Evolutionary conservation across 1,140 invertebrate species (phyloP), one percentile per base, ranked within the genome.

Genomic region (Rhagoletis pomonella): DNA sequence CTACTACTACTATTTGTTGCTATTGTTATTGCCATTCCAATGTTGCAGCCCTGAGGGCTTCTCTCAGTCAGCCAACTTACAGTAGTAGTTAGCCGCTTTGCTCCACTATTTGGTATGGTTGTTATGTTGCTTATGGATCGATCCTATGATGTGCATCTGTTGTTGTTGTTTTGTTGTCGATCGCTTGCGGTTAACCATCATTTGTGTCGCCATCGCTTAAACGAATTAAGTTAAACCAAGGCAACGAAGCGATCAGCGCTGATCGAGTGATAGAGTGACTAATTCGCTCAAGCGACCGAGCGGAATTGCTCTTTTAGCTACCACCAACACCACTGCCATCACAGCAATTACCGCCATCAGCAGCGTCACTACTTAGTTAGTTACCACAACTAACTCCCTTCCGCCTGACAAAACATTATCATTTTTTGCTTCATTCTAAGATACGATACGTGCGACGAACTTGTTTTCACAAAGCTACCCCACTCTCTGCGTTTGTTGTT

Each of bases 41-140:
- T 81, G 73, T 29, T 81, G 19, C 12, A 2, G 4, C 44, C 73
- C 73, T 81, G 73, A 81, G 47, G 73, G 73, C 73, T 55, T n/a
- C 73, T 81, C 73, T 50, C 73, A 81, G 47, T 81, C n/a, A n/a
- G n/a, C n/a, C 73, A 81, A 81, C 73, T 81, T n/a, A 81, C 17
- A 1, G n/a, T 81, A 58, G 7, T 81, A 9, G 5, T 81, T 9
- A 55, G 47, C 0, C 3, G 47, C 44, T 77, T 55, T 81, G 73
- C 44, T 55, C 44, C 42, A 81, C 0, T 58, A 10, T 81, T 29
- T 39, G 73, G 44, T 0, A n/a, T 55, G 17, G 5, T 81, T 81
- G 44, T 55, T 81, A 3, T 77, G n/a, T 77, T n/a, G n/a, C n/a
- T 50, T 69, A 12, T 44, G 3, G 50, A 9, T n/a, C n/a, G n/a